phyloP scores from a whole-genome alignment of 1,140 invertebrate species.

The Macrotrachela quadricornifera region DNA sequence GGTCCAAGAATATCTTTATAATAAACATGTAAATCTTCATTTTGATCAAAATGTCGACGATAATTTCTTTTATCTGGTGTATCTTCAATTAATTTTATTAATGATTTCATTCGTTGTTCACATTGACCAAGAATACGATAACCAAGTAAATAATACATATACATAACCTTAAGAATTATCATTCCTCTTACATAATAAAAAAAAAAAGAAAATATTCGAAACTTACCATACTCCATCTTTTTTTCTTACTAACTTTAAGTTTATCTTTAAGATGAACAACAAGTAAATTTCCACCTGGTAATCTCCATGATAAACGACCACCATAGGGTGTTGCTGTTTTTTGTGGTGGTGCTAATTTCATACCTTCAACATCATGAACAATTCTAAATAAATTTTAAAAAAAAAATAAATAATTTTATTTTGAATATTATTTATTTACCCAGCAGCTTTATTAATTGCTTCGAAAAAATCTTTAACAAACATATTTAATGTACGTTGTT shows the following conservation, averaged over 20 bases:
- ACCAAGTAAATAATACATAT: conserved; percentile 93
- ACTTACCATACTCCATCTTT: conserved; percentile 7
- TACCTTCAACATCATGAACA: conserved; percentile 63
- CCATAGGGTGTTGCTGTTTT: conserved; percentile 6
- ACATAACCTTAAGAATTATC: conserved; percentile 53
- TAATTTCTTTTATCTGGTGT: conserved; percentile 1
- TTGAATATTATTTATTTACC: background rate
- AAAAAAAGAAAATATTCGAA: too few relatives aligned
- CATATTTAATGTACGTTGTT: conserved; percentile 20
- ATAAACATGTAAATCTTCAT: conserved; percentile 11
- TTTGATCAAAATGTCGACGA: conserved; percentile 4
- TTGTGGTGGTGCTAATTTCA: conserved; percentile 7
- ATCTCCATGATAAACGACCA: conserved; percentile 5
- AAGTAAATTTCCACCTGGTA: conserved; percentile 9
- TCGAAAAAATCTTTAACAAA: conserved; percentile 8
- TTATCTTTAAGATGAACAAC: conserved; percentile 8
- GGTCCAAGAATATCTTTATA: conserved; percentile 9
- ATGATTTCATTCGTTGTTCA: conserved; percentile 4
- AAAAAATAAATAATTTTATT: too few relatives aligned
- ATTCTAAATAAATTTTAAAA: conserved; percentile 3
- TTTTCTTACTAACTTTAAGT: background rate
- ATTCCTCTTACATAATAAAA: too few relatives aligned
- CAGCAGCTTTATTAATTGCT: conserved; percentile 10
- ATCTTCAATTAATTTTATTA: conserved; percentile 6
- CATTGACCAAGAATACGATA: conserved; percentile 41